Base-by-base conservation (phyloP, 1,140 invertebrate genomes). In the Anoplolepis gracilipes region DNA sequence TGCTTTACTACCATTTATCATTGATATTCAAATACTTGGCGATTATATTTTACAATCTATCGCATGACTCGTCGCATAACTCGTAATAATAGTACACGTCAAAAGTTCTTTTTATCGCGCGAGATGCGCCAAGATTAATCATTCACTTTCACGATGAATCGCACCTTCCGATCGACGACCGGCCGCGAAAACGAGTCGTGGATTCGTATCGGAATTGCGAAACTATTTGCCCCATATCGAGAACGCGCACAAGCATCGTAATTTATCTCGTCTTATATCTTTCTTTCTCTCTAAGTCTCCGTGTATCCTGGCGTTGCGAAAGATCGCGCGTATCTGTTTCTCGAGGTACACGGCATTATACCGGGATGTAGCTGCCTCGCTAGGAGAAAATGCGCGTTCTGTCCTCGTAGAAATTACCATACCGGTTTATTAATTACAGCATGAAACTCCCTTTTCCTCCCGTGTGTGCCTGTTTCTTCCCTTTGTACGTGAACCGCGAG, bases 401-500 rank as follows among this genome's bases (percentile, higher is more conserved):
- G 88, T 91, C 89, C 85, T 88, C 81, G 73, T 57, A 59, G 69
- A 85, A 92, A 92, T 92, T 92, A 89, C 82, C 90, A 92, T 92
- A 92, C 91, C 90, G 90, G 91, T 92, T 92, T 92, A 92, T 92
- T 92, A 92, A 92, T 92, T 92, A 92, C 85, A 82, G 70, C 69
- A 77, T 77, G 77, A 39, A n/a, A 36, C 69, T 70, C 84, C 61
- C 67, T 72, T 62, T 62, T 36, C 61, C 13, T 10, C 46, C 42
- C 62, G 30, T 49, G 33, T 11, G 39, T 55, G 28, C 13, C 42
- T 10, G n/a, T 25, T 49, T 22, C 65, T 49, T 86, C 28, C 39
- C 73, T 77, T 87, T 87, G 61, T 64, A 33, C 77, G 22, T 39
- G 76, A 61, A 42, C 86, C 59, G 59, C 69, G 59, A 79, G 22